Percentiles rank a stretch among this genome's conserved stretches.
phyloP scores from a whole-genome alignment of 2,888 invertebrate genomes.

The Acanthoscelides obtectus region DNA sequence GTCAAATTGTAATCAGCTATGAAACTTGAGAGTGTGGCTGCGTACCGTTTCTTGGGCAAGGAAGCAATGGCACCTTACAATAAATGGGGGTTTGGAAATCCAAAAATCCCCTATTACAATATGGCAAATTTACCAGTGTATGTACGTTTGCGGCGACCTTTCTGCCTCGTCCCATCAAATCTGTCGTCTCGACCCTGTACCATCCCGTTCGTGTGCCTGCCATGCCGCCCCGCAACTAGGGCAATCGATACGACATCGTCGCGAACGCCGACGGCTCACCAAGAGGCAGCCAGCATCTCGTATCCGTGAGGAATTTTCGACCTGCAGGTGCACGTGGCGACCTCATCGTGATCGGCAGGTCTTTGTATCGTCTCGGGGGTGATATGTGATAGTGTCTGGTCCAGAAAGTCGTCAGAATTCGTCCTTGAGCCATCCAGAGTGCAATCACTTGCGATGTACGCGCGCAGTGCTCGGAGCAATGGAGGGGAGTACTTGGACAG shows the following conservation, averaged over 20 bases:
- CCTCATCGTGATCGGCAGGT: too few species aligned
- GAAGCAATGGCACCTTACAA: too few species aligned
- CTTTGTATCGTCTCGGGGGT: not conserved
- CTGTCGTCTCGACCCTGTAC: not conserved
- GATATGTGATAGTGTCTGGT: not conserved
- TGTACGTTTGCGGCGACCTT: too few species aligned
- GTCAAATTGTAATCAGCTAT: too few species aligned
- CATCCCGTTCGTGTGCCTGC: not conserved
- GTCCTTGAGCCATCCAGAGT: not conserved
- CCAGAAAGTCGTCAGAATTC: not conserved
- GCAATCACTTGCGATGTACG: not conserved
- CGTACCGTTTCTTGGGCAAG: too few species aligned
- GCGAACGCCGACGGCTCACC: not conserved
- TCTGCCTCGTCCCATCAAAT: not conserved
- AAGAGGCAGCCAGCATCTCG: not conserved
- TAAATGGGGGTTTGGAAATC: too few species aligned
- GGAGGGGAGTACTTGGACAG: constrained; percentile 43
- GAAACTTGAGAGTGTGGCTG: too few species aligned
- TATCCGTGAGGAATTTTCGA: not conserved
- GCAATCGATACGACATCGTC: constrained; percentile 53
- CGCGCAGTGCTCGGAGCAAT: constrained; percentile 10
- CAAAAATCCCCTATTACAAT: too few species aligned
- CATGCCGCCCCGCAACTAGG: constrained; percentile 51
- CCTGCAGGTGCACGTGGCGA: not conserved
- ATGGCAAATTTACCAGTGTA: too few species aligned